Evolutionary conservation across 1,140 invertebrate species (phyloP), one percentile per base, ranked within the genome.

Genomic region (Conus betulinus): DNA sequence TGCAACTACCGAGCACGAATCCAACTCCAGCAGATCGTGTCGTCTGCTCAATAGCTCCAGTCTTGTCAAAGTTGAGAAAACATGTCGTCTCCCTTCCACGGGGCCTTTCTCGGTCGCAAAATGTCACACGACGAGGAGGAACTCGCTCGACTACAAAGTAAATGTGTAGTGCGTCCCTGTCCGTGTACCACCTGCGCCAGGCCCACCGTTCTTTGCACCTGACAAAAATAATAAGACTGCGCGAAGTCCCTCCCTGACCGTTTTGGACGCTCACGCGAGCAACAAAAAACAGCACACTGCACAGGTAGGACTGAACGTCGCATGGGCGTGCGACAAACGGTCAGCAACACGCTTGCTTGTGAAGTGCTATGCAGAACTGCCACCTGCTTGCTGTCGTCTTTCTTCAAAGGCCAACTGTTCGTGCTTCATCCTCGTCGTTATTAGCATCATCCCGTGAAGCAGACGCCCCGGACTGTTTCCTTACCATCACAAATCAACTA

Each of bases 401-500:
- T 85, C 55, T 55, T 79, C n/a, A 57, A 39, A 79, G 52, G 55
- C 51, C n/a, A 55, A 8, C 20, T 79, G 85, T 87, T 87, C 67
- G 7, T 23, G 67, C 20, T 71, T 71, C 71, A 71, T 79, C 20
- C 55, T 87, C 53, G 17, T 27, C 23, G 13, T 79, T 71, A 76
- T 79, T 79, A 63, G 17, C 10, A 63, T 79, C 79, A 85, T 25
- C 67, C 84, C 84, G 63, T 17, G 11, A 5, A 23, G 15, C 84
- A 13, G 23, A 71, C 67, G 67, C 11, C 11, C 67, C 6, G 8
- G 57, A 5, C 1, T 15, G 57, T 60, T 60, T 20, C 67, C 67
- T 71, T 23, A n/a, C 11, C 83, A 82, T 85, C 95, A 99, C 98
- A 97, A 98, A 97, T 95, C 99, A 98, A 95, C 99, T 99, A 95